These are phyloP conservation scores for Cherax destructor DNA, from an alignment of 1,140 invertebrate genomes.

Conservation along the genomic window DNA sequence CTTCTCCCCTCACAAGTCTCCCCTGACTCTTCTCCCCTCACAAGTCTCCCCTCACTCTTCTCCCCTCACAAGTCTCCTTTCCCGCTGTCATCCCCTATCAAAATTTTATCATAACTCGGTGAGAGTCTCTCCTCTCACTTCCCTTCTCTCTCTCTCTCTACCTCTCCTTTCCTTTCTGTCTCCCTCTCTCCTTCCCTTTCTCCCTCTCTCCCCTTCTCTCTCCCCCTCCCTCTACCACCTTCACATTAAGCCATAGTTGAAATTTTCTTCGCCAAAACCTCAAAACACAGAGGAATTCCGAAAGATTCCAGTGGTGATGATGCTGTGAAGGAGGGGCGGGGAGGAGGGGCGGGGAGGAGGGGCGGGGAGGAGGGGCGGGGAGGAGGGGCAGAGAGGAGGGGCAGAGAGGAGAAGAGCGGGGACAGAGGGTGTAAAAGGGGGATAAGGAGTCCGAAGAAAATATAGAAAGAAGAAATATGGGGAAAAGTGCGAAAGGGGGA, in stretches of 20 bases:
- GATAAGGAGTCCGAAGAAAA: neutral
- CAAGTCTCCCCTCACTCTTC: neutral
- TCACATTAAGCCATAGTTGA: constrained; percentile 33
- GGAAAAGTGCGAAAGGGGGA: neutral
- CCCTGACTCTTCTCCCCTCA: too few species aligned
- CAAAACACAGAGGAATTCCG: constrained; percentile 42
- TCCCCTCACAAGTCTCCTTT: neutral
- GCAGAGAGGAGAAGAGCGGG: neutral
- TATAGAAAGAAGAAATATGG: neutral
- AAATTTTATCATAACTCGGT: constrained; percentile 36
- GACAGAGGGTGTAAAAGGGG: neutral
- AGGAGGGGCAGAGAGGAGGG: neutral
- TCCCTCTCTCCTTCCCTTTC: neutral
- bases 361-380: too few species aligned
- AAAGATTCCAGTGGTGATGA: constrained; percentile 45
- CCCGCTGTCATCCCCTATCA: constrained; percentile 18
- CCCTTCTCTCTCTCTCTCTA: neutral
- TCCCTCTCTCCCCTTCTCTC: constrained; percentile 6
- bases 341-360: neutral
- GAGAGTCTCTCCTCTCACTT: neutral
- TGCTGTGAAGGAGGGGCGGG: neutral
- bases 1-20: too few species aligned
- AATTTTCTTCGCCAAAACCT: constrained; percentile 35
- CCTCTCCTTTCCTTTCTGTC: too few species aligned
- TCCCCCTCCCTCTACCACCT: neutral